phyloP scores from a whole-genome alignment of 2,888 invertebrate species.

The Prosopocoilus inquinatus region DNA sequence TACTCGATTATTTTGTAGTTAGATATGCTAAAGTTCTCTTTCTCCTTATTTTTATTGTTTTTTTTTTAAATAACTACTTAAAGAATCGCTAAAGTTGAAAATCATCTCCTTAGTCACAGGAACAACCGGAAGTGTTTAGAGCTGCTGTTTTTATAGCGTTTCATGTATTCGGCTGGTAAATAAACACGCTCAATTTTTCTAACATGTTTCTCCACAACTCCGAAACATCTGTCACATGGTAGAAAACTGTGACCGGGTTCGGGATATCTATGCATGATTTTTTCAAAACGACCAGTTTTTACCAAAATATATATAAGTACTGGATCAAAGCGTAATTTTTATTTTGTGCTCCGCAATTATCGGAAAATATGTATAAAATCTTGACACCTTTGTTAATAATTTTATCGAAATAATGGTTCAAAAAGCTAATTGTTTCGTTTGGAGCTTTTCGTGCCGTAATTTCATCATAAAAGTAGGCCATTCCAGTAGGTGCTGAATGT shows the following conservation, averaged over 20 bases:
- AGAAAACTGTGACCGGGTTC: too few relatives aligned
- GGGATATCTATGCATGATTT: too few relatives aligned
- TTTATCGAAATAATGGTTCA: constrained; percentile 6
- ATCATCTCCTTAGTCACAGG: neutral
- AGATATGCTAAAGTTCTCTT: neutral
- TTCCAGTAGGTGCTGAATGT: neutral
- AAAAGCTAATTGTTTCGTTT: too few relatives aligned
- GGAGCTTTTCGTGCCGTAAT: constrained; percentile 4
- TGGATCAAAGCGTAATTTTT: constrained; percentile 11
- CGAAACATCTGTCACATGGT: too few relatives aligned
- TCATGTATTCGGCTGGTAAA: constrained; percentile 5
- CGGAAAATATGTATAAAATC: constrained; percentile 11
- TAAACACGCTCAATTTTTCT: constrained; percentile 4
- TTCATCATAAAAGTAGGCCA: constrained; percentile 2
- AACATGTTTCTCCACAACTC: too few relatives aligned
- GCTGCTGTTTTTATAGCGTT: neutral
- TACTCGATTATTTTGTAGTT: too few relatives aligned
- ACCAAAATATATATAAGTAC: constrained; percentile 5
- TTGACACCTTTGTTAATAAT: constrained; percentile 1
- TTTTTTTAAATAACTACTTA: neutral
- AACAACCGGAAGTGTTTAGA: neutral
- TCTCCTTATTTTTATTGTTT: neutral
- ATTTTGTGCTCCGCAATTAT: constrained; percentile 15
- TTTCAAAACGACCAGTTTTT: constrained; percentile 1
- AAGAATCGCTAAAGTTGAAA: neutral